phyloP scores from a whole-genome alignment of 1,140 invertebrate genomes.

The Radopholus similis region DNA sequence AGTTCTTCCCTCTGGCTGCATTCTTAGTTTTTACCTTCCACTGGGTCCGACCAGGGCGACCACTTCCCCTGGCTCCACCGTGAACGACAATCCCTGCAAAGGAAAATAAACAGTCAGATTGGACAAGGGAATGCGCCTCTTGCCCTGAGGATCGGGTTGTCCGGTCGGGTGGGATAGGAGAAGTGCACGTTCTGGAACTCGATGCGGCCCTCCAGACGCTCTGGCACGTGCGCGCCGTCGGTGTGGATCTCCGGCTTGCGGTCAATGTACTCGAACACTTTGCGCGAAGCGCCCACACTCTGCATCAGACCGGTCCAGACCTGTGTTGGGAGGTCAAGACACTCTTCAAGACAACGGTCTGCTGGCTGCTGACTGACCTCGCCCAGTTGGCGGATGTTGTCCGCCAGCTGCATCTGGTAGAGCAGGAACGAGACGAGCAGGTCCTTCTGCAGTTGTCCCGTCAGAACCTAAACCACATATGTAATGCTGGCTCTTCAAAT shows the following conservation, averaged over 20 bases:
- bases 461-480: too few species aligned
- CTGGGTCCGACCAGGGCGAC: constrained; percentile 62
- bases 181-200: constrained; percentile 63
- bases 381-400: constrained; percentile 40
- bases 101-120: not conserved
- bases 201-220: constrained; percentile 52
- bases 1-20: too few species aligned
- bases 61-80: constrained; percentile 61
- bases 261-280: constrained; percentile 63
- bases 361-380: not conserved
- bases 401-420: constrained; percentile 59
- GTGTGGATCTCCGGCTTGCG: constrained; percentile 56
- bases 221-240: constrained; percentile 35
- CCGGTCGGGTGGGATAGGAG: constrained; percentile 63
- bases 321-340: too few species aligned
- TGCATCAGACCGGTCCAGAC: constrained; percentile 63
- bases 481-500: too few species aligned
- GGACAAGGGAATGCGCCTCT: not conserved
- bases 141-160: constrained; percentile 68
- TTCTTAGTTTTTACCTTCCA: constrained; percentile 39
- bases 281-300: constrained; percentile 61
- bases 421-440: constrained; percentile 52
- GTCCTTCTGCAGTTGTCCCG: constrained; percentile 36
- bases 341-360: not conserved
- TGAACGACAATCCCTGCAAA: constrained; percentile 60